phyloP scores from a whole-genome alignment of 2,888 invertebrate species.

The Phanerotoma sp. region DNA sequence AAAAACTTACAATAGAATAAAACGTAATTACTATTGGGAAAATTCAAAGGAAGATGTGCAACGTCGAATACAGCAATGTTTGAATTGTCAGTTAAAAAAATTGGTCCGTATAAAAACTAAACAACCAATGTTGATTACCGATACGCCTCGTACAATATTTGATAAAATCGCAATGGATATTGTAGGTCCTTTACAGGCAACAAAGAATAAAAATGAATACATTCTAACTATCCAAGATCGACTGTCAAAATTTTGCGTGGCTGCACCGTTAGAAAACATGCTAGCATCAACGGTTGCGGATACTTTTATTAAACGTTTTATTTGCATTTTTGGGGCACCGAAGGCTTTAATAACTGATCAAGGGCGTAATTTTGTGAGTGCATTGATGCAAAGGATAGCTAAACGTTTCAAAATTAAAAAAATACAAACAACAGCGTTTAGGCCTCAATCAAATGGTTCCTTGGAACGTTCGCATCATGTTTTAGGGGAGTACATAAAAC shows the following conservation, averaged over 20 bases:
- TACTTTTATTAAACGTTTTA: conserved; percentile 3
- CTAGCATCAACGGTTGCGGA: conserved; percentile 3
- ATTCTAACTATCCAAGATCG: conserved; percentile 30
- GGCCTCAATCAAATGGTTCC: conserved; percentile 31
- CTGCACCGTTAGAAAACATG: neutral
- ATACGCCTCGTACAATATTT: conserved; percentile 15
- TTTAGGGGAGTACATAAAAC: conserved; percentile 26
- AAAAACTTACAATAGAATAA: conserved; percentile 18
- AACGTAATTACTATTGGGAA: conserved; percentile 15
- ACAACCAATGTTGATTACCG: conserved; percentile 24
- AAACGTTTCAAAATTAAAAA: conserved; percentile 32
- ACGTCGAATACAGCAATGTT: conserved; percentile 8
- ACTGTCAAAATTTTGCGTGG: conserved; percentile 4
- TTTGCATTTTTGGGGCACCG: conserved; percentile 4
- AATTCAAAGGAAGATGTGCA: conserved; percentile 16
- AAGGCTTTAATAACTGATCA: conserved; percentile 12
- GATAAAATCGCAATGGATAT: conserved; percentile 25
- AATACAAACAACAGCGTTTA: conserved; percentile 29
- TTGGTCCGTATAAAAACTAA: conserved; percentile 16
- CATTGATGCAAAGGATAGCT: conserved; percentile 25
- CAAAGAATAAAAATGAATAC: conserved; percentile 30
- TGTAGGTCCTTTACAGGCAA: conserved; percentile 30
- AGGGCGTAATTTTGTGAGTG: conserved; percentile 20
- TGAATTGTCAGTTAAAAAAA: conserved; percentile 17
- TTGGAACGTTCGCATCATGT: conserved; percentile 31